Conservation (phyloP, 2,888 invertebrate genomes). For the Dolomedes plantarius region DNA sequence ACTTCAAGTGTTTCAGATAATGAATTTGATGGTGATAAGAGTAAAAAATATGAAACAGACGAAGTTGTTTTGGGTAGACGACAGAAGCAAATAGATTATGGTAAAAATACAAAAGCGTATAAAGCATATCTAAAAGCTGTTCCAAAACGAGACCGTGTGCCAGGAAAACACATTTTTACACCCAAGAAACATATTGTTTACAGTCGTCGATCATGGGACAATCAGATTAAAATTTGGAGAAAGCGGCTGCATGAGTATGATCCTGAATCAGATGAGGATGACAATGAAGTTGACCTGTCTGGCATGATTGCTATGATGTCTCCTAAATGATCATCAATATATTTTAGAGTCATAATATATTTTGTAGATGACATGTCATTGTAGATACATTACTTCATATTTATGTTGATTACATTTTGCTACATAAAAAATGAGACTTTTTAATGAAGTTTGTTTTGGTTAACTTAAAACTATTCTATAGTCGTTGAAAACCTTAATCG, state of each 20-base stretch:
- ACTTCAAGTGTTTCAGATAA: slow-evolving; percentile 51
- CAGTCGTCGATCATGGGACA: slow-evolving; percentile 94
- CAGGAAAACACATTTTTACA: slow-evolving; percentile 87
- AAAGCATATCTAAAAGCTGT: slow-evolving; percentile 65
- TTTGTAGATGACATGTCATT: too few relatives aligned
- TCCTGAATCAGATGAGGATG: slow-evolving; percentile 76
- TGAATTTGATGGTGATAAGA: slow-evolving; percentile 24
- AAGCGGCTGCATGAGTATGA: slow-evolving; percentile 89
- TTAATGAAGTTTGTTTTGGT: too few relatives aligned
- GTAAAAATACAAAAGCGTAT: slow-evolving; percentile 85
- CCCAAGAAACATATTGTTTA: slow-evolving; percentile 92
- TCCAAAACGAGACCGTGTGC: slow-evolving; percentile 80
- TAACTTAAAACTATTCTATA: too few relatives aligned
- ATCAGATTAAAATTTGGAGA: slow-evolving; percentile 90
- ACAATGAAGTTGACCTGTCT: slow-evolving; percentile 41
- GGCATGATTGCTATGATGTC: slow-evolving; percentile 37
- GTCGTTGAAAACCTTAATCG: too few relatives aligned
- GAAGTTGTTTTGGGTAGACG: slow-evolving; percentile 84
- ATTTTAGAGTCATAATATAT: too few relatives aligned
- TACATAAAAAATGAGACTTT: too few relatives aligned
- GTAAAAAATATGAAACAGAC: slow-evolving; percentile 82
- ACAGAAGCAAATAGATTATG: slow-evolving; percentile 96
- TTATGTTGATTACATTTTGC: too few relatives aligned
- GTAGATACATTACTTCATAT: too few relatives aligned
- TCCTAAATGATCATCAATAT: slow-evolving; percentile 16